These are phyloP conservation scores for Babyrousa celebensis DNA, from an alignment of 2,797 vertebrate genomes.

Conservation along the genomic window DNA sequence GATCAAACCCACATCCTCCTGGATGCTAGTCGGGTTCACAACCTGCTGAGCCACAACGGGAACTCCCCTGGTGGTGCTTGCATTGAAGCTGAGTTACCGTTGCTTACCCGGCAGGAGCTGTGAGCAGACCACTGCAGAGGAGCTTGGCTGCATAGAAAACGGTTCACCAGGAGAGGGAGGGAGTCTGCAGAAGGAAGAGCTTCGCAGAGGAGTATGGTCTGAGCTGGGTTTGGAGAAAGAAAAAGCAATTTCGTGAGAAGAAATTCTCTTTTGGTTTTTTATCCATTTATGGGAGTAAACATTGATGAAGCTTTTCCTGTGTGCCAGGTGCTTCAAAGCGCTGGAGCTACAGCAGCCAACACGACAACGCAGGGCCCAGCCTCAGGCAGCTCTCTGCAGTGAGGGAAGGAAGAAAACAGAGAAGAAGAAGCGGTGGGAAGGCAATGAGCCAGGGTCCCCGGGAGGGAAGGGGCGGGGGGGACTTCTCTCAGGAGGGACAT, in stretches of 20 bases:
- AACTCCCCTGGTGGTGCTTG: not conserved
- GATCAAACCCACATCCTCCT: too few relatives aligned
- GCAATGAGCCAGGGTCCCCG: too few relatives aligned
- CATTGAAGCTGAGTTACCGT: not conserved
- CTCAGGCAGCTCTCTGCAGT: not conserved
- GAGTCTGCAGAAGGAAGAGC: not conserved
- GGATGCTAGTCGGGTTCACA: too few relatives aligned
- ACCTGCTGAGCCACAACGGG: too few relatives aligned
- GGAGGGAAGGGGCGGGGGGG: not conserved
- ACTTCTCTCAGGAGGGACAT: not conserved
- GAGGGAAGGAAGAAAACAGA: too few relatives aligned
- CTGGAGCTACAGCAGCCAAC: too few relatives aligned
- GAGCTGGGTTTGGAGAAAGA: not conserved
- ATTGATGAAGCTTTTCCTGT: not conserved
- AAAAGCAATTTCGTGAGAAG: not conserved
- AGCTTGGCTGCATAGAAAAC: accelerated
- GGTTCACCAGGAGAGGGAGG: accelerated
- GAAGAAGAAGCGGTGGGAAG: not conserved
- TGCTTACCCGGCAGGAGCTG: not conserved
- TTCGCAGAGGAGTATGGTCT: not conserved
- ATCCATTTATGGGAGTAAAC: not conserved
- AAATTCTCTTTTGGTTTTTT: not conserved
- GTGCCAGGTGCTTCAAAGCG: not conserved
- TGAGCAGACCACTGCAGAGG: not conserved
- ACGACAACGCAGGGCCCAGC: not conserved